Percentiles rank a stretch among this genome's conserved stretches.
phyloP scores from a whole-genome alignment of 2,113 vertebrate genomes.

The Hydrolagus affinis region DNA sequence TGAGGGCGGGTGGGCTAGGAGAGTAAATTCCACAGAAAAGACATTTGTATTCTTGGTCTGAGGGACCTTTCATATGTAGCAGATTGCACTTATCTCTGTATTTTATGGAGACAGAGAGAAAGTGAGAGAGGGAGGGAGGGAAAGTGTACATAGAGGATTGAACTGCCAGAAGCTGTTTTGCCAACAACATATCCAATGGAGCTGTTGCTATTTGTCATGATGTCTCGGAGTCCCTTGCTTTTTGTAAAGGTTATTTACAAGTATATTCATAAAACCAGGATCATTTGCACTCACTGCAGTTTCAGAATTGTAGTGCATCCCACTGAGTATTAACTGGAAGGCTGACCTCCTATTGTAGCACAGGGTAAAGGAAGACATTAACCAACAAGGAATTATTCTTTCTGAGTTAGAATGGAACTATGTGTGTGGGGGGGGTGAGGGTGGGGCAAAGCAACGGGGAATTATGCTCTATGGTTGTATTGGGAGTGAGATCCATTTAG shows the following conservation, averaged over 20 bases:
- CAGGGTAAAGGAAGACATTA: background rate
- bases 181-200: background rate
- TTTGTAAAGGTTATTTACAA: background rate
- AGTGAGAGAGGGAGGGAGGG: background rate
- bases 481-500: too few relatives aligned
- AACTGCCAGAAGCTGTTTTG: slow-evolving; percentile 4
- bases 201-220: background rate
- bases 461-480: too few relatives aligned
- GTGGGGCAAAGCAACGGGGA: too few relatives aligned
- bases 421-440: too few relatives aligned
- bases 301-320: background rate
- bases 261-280: background rate
- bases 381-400: background rate
- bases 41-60: too few relatives aligned
- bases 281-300: background rate
- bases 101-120: background rate
- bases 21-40: too few relatives aligned
- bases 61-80: too few relatives aligned
- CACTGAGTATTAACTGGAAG: background rate
- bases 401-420: too few relatives aligned
- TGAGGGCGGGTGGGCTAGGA: background rate
- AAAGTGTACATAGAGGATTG: background rate
- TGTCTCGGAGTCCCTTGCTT: background rate
- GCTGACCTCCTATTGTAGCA: background rate
- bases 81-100: background rate